Percentiles rank a stretch among this genome's conserved stretches.
Conservation (phyloP, 1,140 invertebrate species). For the Sipha flava region DNA sequence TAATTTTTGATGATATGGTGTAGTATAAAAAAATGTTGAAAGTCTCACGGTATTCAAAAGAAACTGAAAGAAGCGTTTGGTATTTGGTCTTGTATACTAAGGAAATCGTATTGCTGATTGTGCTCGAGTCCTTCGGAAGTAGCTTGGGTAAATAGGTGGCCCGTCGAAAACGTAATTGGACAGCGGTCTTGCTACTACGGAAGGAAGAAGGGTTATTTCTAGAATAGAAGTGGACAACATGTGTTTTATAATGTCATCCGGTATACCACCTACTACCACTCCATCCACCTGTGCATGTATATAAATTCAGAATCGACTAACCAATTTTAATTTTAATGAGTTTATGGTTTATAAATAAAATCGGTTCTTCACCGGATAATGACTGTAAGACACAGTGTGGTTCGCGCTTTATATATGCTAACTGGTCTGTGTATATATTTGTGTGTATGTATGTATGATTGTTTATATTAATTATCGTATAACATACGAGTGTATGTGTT, state of each 20-base stretch:
- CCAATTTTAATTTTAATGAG: not conserved
- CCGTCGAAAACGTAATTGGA: not conserved
- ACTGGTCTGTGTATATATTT: not conserved
- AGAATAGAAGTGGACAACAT: not conserved
- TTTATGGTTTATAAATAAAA: not conserved
- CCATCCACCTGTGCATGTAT: not conserved
- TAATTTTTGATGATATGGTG: too few species aligned
- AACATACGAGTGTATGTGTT: not conserved
- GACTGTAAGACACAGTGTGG: not conserved
- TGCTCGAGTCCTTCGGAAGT: not conserved
- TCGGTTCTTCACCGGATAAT: not conserved
- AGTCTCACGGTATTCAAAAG: too few species aligned
- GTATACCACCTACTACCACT: not conserved
- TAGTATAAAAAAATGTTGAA: too few species aligned
- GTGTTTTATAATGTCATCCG: conserved; percentile 8
- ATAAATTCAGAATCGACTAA: not conserved
- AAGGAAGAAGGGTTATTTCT: not conserved
- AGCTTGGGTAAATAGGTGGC: not conserved
- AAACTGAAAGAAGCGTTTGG: too few species aligned
- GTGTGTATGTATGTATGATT: not conserved
- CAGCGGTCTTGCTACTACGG: not conserved
- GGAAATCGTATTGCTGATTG: not conserved
- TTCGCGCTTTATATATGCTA: not conserved
- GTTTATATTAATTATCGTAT: too few species aligned
- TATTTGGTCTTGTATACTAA: too few species aligned